Base-by-base conservation (phyloP, 2,113 vertebrate species). In the Lampris incognitus region DNA sequence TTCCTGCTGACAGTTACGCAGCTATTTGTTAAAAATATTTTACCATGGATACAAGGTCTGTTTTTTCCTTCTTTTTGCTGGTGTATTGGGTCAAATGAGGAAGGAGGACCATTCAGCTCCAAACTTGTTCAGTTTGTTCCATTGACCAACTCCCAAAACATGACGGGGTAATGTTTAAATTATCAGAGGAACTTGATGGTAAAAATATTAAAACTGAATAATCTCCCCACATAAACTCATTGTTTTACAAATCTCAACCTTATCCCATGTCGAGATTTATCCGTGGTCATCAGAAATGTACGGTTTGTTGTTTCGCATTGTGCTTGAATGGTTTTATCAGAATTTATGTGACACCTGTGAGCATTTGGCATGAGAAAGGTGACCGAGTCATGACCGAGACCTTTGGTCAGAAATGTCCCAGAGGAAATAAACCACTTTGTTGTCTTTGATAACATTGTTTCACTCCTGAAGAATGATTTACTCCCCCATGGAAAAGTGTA, bases 341-440 rank as follows among this genome's bases (percentile, higher is more conserved):
- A 69, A 65, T 88, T 83, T 80, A 79, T 73, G 76, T 79, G 36
- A 9, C 69, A 72, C 62, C 59, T 76, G 67, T 87, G 80, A 78
- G 38, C 65, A 69, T 71, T 62, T 55, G 56, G 13, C 56, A 52
- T 66, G 71, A 67, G 57, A 59, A 51, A 24, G 24, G 24, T 24
- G 52, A 11, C 9, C 1, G 9, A 9, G 3, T 24, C 49, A 41
- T 11, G 50, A 71, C 40, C 49, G 58, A 80, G 72, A 62, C 4
- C 46, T 46, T 56, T 70, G 41, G 13, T 6, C n/a, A n/a, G 56
- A 60, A 64, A 79, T 76, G 72, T 83, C 13, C 37, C 13, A 55
- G 65, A 39, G 44, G 73, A 83, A 85, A 87, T 66, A 76, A 62
- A 78, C 76, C 11, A 61, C 57, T 66, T 86, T 70, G 55, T 54